Base-by-base conservation (phyloP, 2,888 invertebrate genomes). In the Leptodirus hochenwartii region DNA sequence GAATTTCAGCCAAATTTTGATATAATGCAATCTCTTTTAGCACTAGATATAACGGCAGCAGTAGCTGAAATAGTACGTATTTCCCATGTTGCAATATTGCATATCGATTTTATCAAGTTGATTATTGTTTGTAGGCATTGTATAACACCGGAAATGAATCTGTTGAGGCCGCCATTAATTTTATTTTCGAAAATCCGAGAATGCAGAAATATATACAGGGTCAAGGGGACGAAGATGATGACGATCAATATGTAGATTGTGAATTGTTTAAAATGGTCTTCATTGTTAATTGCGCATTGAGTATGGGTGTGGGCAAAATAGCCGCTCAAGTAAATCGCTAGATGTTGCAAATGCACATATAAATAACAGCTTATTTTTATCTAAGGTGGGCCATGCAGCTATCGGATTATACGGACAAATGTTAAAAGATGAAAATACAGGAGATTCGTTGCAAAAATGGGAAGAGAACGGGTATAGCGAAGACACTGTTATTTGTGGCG, bases 251-350 rank as follows among this genome's bases (percentile, higher is more conserved):
- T 20, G 44, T 42, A 22, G 45, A 46, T 27, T 44, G 50, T 30
- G 53, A 54, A 23, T 49, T 49, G 29, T 64, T 58, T 47, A 71
- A 71, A 53, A 71, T 71, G 71, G 65, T 66, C 13, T 64, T 71
- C 48, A 62, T 70, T 15, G 65, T 70, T 4, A 72, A 72, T 47
- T 49, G 52, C 24, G 58, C 59, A 15, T 48, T 72, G 28, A 58
- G 61, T 37, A 72, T 72, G 71, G 66, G 69, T 2, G 49, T 59
- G 15, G 72, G 71, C 2, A 72, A 72, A 48, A 49, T 65, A 22
- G 63, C 64, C 12, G 61, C 66, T 22, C 66, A 67, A 50, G 62
- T 61, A 37, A 59, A 55, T 17, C 31, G 10, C 20, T 11, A n/a
- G 20, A 8, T 20, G 20, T 20, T 8, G n/a, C 8, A 20, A 8